phyloP scores from a whole-genome alignment of 2,888 invertebrate genomes.

The Pharmacophagus antenor region DNA sequence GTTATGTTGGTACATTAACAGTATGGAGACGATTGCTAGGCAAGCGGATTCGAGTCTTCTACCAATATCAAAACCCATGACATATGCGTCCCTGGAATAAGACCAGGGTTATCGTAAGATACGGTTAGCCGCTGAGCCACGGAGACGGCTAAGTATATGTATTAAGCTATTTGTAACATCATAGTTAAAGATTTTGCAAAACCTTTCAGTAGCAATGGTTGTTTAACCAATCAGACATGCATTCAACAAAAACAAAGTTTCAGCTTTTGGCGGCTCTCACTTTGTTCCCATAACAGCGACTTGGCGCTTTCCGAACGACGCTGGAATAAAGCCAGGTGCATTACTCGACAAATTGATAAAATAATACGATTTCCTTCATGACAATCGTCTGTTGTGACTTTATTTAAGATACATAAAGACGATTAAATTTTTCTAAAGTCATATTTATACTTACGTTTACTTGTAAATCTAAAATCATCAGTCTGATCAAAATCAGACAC shows the following conservation, averaged over 20 bases:
- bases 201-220: neutral
- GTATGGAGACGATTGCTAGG: too few species aligned
- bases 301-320: slow-evolving; percentile 9
- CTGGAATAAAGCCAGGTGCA: slow-evolving; percentile 29
- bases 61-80: too few species aligned
- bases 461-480: too few species aligned
- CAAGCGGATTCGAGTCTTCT: too few species aligned
- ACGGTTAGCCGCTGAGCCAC: too few species aligned
- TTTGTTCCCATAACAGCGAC: slow-evolving; percentile 11
- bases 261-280: slow-evolving; percentile 4
- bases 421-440: slow-evolving; percentile 9
- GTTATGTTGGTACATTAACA: too few species aligned
- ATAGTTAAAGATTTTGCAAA: neutral
- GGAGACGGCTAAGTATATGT: neutral
- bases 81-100: too few species aligned
- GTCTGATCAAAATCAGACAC: too few species aligned
- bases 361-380: slow-evolving; percentile 18
- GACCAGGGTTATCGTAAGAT: too few species aligned
- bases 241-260: slow-evolving; percentile 1
- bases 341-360: slow-evolving; percentile 32
- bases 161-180: too few species aligned
- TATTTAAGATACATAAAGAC: slow-evolving; percentile 5
- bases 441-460: neutral
- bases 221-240: neutral
- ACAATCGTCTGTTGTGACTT: slow-evolving; percentile 19